Evolutionary conservation across 2,888 invertebrate genomes (phyloP).

Genomic region (Steinernema carpocapsae): DNA sequence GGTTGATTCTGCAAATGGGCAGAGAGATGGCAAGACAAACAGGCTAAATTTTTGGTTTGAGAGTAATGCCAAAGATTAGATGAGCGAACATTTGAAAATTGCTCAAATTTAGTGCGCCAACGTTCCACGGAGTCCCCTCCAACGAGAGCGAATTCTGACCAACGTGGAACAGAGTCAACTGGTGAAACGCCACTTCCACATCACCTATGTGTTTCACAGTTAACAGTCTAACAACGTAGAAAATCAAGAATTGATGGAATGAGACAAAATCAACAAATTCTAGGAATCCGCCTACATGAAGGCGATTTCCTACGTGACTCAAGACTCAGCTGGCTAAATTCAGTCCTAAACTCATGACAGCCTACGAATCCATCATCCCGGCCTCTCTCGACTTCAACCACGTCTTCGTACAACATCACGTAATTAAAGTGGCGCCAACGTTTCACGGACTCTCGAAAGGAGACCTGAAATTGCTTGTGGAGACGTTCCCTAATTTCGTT

Average conservation of each 20-base stretch:
- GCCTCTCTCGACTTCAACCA: constrained; percentile 13
- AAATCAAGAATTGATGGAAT: too few relatives aligned
- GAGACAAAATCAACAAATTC: neutral
- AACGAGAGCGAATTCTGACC: neutral
- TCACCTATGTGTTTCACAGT: neutral
- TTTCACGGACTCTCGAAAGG: constrained; percentile 7
- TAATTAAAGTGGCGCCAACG: neutral
- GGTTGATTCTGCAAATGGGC: too few relatives aligned
- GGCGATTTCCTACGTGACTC: neutral
- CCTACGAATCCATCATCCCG: neutral
- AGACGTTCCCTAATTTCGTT: constrained; percentile 5
- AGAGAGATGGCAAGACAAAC: too few relatives aligned
- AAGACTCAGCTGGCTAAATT: constrained; percentile 6
- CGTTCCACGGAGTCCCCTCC: neutral
- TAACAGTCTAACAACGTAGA: too few relatives aligned
- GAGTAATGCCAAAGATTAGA: too few relatives aligned
- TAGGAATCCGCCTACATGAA: constrained; percentile 19
- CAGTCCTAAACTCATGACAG: constrained; percentile 14
- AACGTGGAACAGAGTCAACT: neutral
- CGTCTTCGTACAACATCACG: constrained; percentile 18
- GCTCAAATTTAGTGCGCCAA: too few relatives aligned
- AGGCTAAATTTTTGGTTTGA: too few relatives aligned
- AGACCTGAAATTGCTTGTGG: constrained; percentile 3
- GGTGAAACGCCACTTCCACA: neutral
- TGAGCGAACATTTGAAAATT: too few relatives aligned